phyloP scores from a whole-genome alignment of 2,113 vertebrate species.

The Laticauda laticaudata region DNA sequence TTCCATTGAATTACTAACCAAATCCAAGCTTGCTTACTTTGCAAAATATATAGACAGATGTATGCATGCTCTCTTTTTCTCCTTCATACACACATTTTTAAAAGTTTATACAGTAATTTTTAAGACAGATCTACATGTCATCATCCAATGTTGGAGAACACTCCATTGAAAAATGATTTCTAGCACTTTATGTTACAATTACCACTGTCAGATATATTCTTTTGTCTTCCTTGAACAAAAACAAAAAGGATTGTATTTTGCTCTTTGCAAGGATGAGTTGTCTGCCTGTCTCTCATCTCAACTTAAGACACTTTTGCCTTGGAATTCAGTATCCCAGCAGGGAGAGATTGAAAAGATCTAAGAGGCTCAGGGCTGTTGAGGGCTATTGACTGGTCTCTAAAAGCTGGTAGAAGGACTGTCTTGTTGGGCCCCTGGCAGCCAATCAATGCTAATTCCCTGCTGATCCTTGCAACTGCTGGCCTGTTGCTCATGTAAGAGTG shows the following conservation, averaged over 20 bases:
- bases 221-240: not conserved
- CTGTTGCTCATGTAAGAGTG: conserved; percentile 27
- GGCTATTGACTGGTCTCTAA: rapidly evolving
- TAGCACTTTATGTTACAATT: not conserved
- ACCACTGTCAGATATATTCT: not conserved
- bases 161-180: not conserved
- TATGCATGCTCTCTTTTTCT: not conserved
- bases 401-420: not conserved
- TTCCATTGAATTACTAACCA: not conserved
- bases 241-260: conserved; percentile 1
- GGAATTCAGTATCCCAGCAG: not conserved
- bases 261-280: not conserved
- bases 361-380: conserved; percentile 2
- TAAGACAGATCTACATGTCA: not conserved
- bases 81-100: not conserved
- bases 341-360: not conserved
- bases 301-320: not conserved
- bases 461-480: not conserved
- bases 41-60: not conserved
- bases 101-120: not conserved
- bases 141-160: not conserved
- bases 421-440: not conserved
- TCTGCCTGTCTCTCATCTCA: not conserved
- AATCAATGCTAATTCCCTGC: conserved; percentile 34
- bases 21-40: not conserved